Evolutionary conservation across 2,888 invertebrate species (phyloP).

Genomic region (Mythimna vitellina): DNA sequence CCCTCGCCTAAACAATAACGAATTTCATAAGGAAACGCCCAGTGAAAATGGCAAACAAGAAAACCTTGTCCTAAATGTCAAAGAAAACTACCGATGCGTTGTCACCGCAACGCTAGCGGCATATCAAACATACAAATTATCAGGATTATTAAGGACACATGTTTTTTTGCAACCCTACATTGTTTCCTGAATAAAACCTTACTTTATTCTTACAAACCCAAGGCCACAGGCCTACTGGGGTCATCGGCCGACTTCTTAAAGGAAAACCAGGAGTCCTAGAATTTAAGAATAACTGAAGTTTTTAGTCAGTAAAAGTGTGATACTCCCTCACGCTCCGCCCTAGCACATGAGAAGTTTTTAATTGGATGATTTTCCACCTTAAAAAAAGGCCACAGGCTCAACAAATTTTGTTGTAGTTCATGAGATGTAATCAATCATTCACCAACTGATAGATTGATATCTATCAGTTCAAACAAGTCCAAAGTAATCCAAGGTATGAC

Average conservation of each 20-base stretch:
- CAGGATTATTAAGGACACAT: conserved; percentile 38
- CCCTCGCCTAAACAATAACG: conserved; percentile 76
- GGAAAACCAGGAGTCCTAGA: too few species aligned
- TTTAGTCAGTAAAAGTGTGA: too few species aligned
- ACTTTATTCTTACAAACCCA: background rate
- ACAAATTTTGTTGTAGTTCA: background rate
- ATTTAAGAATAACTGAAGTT: too few species aligned
- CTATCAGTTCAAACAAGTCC: conserved; percentile 23
- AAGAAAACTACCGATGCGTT: conserved; percentile 66
- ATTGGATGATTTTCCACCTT: too few species aligned
- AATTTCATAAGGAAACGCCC: conserved; percentile 78
- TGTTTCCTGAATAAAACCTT: background rate
- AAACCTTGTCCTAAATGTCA: conserved; percentile 70
- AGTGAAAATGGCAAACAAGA: conserved; percentile 69
- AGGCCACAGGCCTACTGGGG: too few species aligned
- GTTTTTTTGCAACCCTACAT: background rate
- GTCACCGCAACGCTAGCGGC: conserved; percentile 55
- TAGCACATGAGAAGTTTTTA: too few species aligned
- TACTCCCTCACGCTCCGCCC: too few species aligned
- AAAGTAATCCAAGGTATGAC: conserved; percentile 36
- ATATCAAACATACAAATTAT: conserved; percentile 62
- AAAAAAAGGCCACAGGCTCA: too few species aligned
- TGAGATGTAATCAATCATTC: conserved; percentile 7
- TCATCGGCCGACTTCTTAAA: too few species aligned
- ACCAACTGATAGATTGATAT: background rate